Conservation (phyloP, 2,113 vertebrate genomes). For the Sminthopsis crassicaudata region DNA sequence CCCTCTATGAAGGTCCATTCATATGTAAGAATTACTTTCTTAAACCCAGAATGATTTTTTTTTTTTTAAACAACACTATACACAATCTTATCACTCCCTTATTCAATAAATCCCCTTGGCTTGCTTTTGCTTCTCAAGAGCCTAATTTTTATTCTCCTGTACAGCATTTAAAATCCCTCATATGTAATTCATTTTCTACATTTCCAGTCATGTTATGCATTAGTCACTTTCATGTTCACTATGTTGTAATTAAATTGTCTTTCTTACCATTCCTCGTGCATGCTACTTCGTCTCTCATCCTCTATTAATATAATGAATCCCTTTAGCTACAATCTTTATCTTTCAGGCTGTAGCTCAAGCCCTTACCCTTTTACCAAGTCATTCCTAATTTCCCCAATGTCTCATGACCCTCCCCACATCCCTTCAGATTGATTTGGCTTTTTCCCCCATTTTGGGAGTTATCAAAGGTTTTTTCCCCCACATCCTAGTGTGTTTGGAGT, state of each 20-base stretch:
- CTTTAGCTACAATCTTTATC: neutral
- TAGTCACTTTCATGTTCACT: neutral
- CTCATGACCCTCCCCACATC: neutral
- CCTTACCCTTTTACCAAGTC: fast-evolving
- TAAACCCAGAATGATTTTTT: neutral
- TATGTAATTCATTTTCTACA: neutral
- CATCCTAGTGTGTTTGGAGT: neutral
- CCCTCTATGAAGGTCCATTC: neutral
- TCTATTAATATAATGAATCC: neutral
- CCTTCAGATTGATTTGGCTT: neutral
- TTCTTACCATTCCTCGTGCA: fast-evolving
- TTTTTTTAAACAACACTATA: neutral
- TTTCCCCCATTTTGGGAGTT: neutral
- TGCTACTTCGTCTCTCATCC: neutral
- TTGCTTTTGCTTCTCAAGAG: neutral
- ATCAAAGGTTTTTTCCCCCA: neutral
- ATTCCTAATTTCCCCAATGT: neutral
- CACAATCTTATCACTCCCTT: neutral
- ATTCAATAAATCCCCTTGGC: neutral
- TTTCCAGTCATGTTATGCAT: neutral
- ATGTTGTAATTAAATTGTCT: neutral
- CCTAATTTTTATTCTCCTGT: neutral
- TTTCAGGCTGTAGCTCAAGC: neutral
- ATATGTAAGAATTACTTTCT: neutral
- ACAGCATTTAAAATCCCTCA: neutral